Evolutionary conservation across 1,140 invertebrate species (phyloP).

Genomic region (Achroia grisella): DNA sequence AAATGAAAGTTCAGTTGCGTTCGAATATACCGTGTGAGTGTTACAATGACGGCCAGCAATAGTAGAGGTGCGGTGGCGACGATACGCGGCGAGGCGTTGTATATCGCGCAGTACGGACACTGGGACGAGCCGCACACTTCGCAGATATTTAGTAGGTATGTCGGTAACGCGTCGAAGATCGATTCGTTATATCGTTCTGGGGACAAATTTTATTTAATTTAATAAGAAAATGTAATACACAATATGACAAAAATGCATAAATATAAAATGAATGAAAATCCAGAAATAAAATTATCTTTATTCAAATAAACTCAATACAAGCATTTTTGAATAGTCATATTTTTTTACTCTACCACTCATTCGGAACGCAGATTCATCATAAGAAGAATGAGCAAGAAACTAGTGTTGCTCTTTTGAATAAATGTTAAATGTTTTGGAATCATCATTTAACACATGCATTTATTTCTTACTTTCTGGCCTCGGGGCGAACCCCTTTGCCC

Average conservation of each 20-base stretch:
- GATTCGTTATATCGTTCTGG: constrained; percentile 96
- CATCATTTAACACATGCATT: no score
- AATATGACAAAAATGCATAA: not conserved
- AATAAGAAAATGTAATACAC: no score
- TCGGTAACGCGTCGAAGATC: constrained; percentile 91
- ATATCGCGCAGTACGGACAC: constrained; percentile 96
- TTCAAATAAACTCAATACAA: no score
- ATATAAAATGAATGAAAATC: constrained; percentile 12
- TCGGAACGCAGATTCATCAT: no score
- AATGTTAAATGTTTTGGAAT: no score
- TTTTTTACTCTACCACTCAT: no score
- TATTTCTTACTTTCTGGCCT: no score
- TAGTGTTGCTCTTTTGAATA: no score
- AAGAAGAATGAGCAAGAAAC: no score
- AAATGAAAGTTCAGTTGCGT: not conserved
- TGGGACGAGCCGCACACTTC: constrained; percentile 99
- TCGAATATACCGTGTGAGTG: constrained; percentile 6
- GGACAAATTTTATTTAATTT: constrained; percentile 42
- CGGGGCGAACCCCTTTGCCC: no score
- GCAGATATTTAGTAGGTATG: constrained; percentile 94
- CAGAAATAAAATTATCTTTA: no score
- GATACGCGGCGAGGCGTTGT: constrained; percentile 77
- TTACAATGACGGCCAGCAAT: constrained; percentile 28
- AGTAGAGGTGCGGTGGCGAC: constrained; percentile 49
- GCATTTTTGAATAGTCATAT: no score